Conservation (phyloP, 2,113 vertebrate species). For the Thinocorus orbignyianus region DNA sequence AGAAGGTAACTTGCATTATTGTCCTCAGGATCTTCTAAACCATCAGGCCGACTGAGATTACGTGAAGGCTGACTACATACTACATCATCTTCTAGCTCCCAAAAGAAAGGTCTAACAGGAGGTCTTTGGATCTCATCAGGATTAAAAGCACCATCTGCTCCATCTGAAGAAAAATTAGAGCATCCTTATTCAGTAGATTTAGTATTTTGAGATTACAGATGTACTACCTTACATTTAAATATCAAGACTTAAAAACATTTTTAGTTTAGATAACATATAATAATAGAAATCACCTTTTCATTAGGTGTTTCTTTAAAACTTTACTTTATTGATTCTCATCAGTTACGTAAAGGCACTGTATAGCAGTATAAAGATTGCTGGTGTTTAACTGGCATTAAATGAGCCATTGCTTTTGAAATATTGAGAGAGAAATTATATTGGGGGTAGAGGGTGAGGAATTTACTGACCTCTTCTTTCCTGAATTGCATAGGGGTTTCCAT, state of each 20-base stretch:
- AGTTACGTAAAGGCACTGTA: neutral
- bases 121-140: slow-evolving; percentile 92
- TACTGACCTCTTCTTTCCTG: slow-evolving; percentile 84
- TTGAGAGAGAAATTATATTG: fast-evolving
- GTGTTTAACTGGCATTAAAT: neutral
- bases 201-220: neutral
- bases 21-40: slow-evolving; percentile 90
- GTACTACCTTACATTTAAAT: neutral
- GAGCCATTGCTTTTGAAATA: neutral
- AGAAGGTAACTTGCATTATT: slow-evolving; percentile 69
- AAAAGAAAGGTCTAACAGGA: slow-evolving; percentile 85
- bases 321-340: neutral
- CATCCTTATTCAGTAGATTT: neutral
- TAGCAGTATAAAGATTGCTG: neutral
- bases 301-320: neutral
- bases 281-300: neutral
- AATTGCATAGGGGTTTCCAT: slow-evolving; percentile 89
- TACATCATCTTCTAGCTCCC: slow-evolving; percentile 88
- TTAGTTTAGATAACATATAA: neutral
- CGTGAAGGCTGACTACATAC: slow-evolving; percentile 96
- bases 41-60: slow-evolving; percentile 92
- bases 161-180: slow-evolving; percentile 77
- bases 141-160: slow-evolving; percentile 89
- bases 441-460: neutral
- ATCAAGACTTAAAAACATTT: neutral